These are phyloP conservation scores for Leptothorax acervorum DNA, from an alignment of 2,888 invertebrate genomes.

Conservation along the genomic window DNA sequence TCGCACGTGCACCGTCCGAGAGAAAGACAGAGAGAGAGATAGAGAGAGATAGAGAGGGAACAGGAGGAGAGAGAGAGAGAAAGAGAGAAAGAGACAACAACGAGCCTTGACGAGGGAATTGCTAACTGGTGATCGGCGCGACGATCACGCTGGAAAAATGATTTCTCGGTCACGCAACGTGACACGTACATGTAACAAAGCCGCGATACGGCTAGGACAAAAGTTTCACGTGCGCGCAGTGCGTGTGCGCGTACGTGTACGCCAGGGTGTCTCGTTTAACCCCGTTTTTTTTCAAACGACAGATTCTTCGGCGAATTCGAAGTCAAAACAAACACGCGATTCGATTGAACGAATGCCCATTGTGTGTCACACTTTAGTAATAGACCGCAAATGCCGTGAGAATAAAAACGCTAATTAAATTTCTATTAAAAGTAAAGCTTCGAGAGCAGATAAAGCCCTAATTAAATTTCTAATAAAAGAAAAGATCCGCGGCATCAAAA, in stretches of 20 bases:
- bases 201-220: constrained; percentile 19
- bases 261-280: neutral
- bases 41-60: neutral
- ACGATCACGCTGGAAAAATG: constrained; percentile 49
- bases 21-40: constrained; percentile 3
- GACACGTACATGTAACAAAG: constrained; percentile 47
- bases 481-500: neutral
- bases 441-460: neutral
- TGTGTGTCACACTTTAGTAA: neutral
- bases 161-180: constrained; percentile 52
- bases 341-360: neutral
- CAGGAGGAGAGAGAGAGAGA: neutral
- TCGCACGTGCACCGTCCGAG: constrained; percentile 42
- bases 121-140: constrained; percentile 49
- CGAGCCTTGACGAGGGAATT: constrained; percentile 52
- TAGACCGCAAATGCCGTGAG: neutral
- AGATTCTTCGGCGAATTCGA: neutral
- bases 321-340: neutral
- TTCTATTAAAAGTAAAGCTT: constrained; percentile 12
- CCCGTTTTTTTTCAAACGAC: constrained; percentile 8
- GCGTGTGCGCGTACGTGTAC: neutral
- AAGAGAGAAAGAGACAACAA: constrained; percentile 8
- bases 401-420: constrained; percentile 1
- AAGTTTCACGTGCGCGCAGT: neutral
- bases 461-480: constrained; percentile 8